Conservation (phyloP, 2,888 invertebrate species). For the Flexamia atlantica region DNA sequence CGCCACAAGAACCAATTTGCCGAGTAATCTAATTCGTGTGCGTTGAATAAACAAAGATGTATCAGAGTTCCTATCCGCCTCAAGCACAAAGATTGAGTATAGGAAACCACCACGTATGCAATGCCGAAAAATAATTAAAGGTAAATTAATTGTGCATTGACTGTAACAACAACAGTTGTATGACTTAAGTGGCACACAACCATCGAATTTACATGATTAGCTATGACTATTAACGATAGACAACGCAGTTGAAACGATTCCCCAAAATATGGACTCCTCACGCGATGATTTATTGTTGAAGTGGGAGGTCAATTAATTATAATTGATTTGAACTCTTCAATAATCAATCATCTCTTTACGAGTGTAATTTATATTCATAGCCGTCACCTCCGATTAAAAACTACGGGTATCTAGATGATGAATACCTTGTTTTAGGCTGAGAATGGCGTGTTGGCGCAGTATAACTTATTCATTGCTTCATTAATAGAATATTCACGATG, state of each 20-base stretch:
- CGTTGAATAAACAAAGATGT: slow-evolving; percentile 14
- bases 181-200: no score
- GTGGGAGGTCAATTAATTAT: neutral
- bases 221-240: no score
- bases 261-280: neutral
- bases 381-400: slow-evolving; percentile 1
- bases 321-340: slow-evolving; percentile 22
- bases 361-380: slow-evolving; percentile 37
- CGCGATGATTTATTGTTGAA: neutral
- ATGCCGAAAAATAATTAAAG: no score
- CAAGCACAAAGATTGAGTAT: no score
- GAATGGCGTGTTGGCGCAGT: neutral
- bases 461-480: slow-evolving; percentile 16
- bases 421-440: neutral
- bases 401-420: neutral
- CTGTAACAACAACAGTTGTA: no score
- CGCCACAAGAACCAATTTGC: neutral
- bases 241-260: no score
- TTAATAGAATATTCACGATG: neutral
- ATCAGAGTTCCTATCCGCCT: neutral
- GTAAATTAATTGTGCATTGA: no score
- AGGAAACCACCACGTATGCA: no score
- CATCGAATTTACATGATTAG: no score
- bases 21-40: slow-evolving; percentile 15
- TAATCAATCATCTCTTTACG: slow-evolving; percentile 13